Base-by-base conservation (phyloP, 2,113 vertebrate species). In the Prolemur simus region DNA sequence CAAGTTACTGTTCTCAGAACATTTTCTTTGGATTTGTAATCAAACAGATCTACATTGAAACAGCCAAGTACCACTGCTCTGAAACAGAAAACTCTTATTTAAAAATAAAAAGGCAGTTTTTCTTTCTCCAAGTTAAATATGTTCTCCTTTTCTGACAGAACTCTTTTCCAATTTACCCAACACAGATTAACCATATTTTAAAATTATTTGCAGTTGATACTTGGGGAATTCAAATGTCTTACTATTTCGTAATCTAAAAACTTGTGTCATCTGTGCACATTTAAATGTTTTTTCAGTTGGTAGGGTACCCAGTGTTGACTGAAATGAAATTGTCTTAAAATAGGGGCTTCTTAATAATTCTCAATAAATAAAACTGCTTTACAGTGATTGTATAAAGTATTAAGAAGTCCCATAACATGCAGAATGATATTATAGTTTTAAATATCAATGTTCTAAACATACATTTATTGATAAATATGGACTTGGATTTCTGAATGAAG, bases 11-110 rank as follows among this genome's bases (percentile, higher is more conserved):
- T 83, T 96, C 94, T 95, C 94, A 93, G 97, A 97, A 94, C 96
- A 97, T 97, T 98, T 92, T 97, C 87, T 95, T 97, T 95, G 98
- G 80, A 94, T 98, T 98, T 98, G 82, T 95, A 96, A 96, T 97
- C 92, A 97, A 96, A 95, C 37, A 95, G 69, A 68, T 64, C 92
- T 96, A n/a, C 8, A 25, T 17, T 56, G 83, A 95, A 97, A 89
- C 47, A 98, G 97, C 88, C 95, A 98, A 98, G 87, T 92, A 89
- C 77, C 15, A 71, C 47, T 49, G 91, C 94, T 60, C 17, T 34
- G 64, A 95, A 98, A 98, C 8, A 97, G 71, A 96, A 94, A 97
- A 86, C 47, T 85, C 96, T 97, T 97, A 86, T 93, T 96, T 91
- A 76, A 89, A 91, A 96, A 93, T 94, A 89, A 98, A 94, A 82